phyloP scores from a whole-genome alignment of 2,797 vertebrate species.

The Florisuga fusca region DNA sequence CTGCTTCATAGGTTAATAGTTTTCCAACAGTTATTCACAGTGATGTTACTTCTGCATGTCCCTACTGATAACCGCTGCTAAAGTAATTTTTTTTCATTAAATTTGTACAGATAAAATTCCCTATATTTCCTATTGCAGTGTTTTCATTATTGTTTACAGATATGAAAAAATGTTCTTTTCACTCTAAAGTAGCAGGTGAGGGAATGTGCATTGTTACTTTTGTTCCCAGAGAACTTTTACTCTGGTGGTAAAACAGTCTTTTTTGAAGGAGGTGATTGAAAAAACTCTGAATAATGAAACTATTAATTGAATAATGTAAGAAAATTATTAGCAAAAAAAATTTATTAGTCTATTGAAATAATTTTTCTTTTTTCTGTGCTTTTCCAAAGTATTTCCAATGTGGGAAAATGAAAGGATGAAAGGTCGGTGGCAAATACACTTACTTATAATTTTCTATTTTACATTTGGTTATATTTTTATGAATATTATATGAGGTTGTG shows the following conservation, averaged over 20 bases:
- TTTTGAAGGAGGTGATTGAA: not conserved
- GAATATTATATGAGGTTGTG: not conserved
- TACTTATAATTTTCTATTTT: not conserved
- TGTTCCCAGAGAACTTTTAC: not conserved
- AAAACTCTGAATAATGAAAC: not conserved
- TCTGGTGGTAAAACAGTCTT: not conserved
- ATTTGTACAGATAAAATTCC: not conserved
- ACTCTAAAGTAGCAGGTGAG: not conserved
- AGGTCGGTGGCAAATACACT: not conserved
- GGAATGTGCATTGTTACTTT: not conserved
- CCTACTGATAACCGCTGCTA: not conserved
- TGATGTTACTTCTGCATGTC: not conserved
- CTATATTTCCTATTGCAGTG: not conserved
- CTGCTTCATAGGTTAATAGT: not conserved
- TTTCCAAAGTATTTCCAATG: conserved; percentile 27
- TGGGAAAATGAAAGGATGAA: not conserved
- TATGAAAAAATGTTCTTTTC: not conserved
- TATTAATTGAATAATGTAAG: not conserved
- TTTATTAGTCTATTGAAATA: not conserved
- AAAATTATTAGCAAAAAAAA: not conserved
- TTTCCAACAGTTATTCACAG: not conserved
- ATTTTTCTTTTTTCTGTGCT: not conserved
- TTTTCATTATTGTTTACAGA: not conserved
- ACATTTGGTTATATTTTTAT: not conserved
- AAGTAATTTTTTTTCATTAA: not conserved